Evolutionary conservation across 2,888 invertebrate species (phyloP).

Genomic region (Sepioteuthis lessoniana): DNA sequence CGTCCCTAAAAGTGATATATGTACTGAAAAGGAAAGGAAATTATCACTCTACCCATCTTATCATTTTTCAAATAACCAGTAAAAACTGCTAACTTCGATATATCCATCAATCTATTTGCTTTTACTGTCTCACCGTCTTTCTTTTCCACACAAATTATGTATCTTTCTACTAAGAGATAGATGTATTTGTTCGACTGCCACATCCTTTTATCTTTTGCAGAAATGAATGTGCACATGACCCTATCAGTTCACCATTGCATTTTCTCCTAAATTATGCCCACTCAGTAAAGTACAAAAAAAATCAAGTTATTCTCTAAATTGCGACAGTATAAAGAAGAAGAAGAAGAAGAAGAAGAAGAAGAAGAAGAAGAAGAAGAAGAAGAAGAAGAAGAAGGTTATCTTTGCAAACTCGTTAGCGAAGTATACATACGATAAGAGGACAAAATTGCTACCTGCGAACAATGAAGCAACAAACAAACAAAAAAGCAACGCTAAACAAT

Average conservation of each 20-base stretch:
- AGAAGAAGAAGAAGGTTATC: neutral
- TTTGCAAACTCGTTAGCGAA: conserved; percentile 7
- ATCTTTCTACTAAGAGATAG: neutral
- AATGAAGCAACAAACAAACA: neutral
- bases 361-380: neutral
- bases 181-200: neutral
- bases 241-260: neutral
- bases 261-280: neutral
- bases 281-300: too few relatives aligned
- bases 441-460: neutral
- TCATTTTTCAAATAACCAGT: too few relatives aligned
- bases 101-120: too few relatives aligned
- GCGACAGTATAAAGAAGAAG: neutral
- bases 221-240: neutral
- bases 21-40: too few relatives aligned
- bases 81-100: too few relatives aligned
- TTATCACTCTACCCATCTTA: too few relatives aligned
- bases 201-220: neutral
- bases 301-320: neutral
- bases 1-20: too few relatives aligned
- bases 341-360: neutral
- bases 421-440: neutral
- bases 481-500: neutral
- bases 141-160: too few relatives aligned
- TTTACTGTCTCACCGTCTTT: neutral